Evolutionary conservation across 2,113 vertebrate genomes (phyloP), one percentile per base, ranked within the genome.

Genomic region (Stercorarius parasiticus): DNA sequence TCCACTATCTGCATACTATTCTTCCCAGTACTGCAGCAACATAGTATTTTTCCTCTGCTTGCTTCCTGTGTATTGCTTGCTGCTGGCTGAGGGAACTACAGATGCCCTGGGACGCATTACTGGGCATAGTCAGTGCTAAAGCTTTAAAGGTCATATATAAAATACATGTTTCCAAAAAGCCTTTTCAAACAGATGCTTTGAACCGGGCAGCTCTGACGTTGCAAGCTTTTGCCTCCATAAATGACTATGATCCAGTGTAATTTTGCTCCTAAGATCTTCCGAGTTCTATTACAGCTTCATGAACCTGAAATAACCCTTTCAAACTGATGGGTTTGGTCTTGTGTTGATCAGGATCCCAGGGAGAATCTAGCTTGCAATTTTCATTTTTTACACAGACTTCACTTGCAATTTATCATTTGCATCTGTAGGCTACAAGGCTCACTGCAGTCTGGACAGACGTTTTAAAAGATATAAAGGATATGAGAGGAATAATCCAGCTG

Each of bases 1-100:
- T 21, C 21, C 32, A 1, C 15, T 8, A 1, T 9, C 52, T 42
- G 30, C 29, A 2, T 2, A 0, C 4, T 4, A 2, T 2, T 43
- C 42, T 17, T 26, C 38, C 15, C 49, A 9, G 18, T 0, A 0
- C 16, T 9, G 52, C 61, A 32, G 43, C 27, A 34, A 6, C 29
- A 6, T 0, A 25, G 18, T 3, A 0, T 17, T 71, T 71, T 12
- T 1, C 38, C 45, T 52, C 45, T 13, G 40, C 42, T 9, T 16
- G 23, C 52, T 81, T 21, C 64, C 47, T 36, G 0, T 2, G 36
- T 21, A 3, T 15, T 13, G 15, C 77, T 56, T 8, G 5, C 77
- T 70, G 82, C 45, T 2, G n/a, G 59, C 81, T 34, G 11, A 47
- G 34, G 62, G 67, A 59, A 1, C 27, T 49, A 12, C 56, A 47